These are phyloP conservation scores for Manduca sexta DNA, from an alignment of 1,140 invertebrate species.

Conservation along the genomic window DNA sequence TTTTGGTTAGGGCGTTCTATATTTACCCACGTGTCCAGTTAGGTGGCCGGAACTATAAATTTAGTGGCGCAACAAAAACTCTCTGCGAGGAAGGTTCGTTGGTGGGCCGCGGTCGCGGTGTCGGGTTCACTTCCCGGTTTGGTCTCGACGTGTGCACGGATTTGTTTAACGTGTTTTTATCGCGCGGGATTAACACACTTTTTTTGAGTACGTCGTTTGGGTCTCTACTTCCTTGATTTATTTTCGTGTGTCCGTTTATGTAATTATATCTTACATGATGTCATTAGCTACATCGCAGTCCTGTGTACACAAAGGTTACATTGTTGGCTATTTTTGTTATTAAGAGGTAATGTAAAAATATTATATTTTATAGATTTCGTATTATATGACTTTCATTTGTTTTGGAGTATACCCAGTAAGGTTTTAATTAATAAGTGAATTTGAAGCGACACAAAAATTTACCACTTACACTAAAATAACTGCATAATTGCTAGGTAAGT, in stretches of 20 bases:
- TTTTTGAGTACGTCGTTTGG: slow-evolving; percentile 3
- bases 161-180: slow-evolving; percentile 5
- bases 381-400: too few relatives aligned
- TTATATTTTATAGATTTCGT: too few relatives aligned
- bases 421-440: too few relatives aligned
- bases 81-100: slow-evolving; percentile 30
- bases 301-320: too few relatives aligned
- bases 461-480: too few relatives aligned
- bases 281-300: slow-evolving; percentile 9
- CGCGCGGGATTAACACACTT: slow-evolving; percentile 5
- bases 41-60: slow-evolving; percentile 61
- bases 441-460: too few relatives aligned
- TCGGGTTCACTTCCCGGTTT: slow-evolving; percentile 50
- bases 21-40: slow-evolving; percentile 46
- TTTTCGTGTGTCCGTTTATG: background rate
- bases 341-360: too few relatives aligned
- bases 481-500: too few relatives aligned
- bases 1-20: slow-evolving; percentile 10
- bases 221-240: background rate
- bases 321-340: too few relatives aligned
- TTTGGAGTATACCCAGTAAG: too few relatives aligned
- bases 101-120: slow-evolving; percentile 54
- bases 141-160: slow-evolving; percentile 20
- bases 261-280: background rate
- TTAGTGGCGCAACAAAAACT: slow-evolving; percentile 35